Conservation (phyloP, 2,888 invertebrate species). For the Drosophila tripunctata region DNA sequence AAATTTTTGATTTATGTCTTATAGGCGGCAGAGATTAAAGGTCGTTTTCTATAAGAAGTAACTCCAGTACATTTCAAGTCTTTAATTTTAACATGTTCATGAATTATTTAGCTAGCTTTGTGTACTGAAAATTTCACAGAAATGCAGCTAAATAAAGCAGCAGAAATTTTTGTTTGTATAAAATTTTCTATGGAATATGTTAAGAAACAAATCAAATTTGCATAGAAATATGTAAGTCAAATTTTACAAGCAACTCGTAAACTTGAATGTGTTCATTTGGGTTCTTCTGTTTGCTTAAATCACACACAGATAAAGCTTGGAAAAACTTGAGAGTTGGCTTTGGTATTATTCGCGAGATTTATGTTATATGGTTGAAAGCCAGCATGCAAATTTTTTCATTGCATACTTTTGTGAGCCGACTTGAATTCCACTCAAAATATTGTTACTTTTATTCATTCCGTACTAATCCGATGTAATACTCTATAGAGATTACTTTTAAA, state of each 20-base stretch:
- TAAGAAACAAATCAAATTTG: slow-evolving; percentile 14
- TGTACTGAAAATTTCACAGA: neutral
- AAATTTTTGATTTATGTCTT: neutral
- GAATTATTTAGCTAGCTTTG: neutral
- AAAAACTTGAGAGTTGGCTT: slow-evolving; percentile 16
- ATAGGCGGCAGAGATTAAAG: too few species aligned
- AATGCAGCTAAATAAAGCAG: too few species aligned
- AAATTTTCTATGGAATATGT: neutral
- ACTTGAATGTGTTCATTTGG: slow-evolving; percentile 12
- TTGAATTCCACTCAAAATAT: neutral
- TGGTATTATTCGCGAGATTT: slow-evolving; percentile 30
- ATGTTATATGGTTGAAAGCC: slow-evolving; percentile 15
- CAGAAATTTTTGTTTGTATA: too few species aligned
- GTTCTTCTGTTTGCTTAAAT: slow-evolving; percentile 17
- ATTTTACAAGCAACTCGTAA: slow-evolving; percentile 14
- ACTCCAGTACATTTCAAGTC: too few species aligned
- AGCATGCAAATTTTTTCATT: slow-evolving; percentile 32
- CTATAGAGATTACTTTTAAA: neutral
- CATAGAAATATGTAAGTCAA: slow-evolving; percentile 16
- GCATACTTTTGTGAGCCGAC: slow-evolving; percentile 41
- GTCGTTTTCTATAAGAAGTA: too few species aligned
- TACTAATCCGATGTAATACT: neutral
- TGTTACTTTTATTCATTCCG: neutral
- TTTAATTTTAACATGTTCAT: neutral
- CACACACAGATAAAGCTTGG: slow-evolving; percentile 24